These are phyloP conservation scores for Harpalus rubripes DNA, from an alignment of 2,888 invertebrate species.

Conservation along the genomic window DNA sequence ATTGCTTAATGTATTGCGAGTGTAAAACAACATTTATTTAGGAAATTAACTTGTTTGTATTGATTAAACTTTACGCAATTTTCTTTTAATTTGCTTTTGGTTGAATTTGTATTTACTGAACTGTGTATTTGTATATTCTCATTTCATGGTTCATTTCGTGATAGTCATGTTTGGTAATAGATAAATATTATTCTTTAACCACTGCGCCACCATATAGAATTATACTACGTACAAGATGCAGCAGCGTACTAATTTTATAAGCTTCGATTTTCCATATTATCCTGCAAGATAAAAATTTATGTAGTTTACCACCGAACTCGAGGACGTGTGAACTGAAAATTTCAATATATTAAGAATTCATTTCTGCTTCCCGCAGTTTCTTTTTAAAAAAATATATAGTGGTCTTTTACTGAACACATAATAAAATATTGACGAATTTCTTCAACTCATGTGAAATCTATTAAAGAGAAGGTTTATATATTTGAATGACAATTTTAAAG, in stretches of 20 bases:
- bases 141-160: constrained; percentile 34
- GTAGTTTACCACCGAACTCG: neutral
- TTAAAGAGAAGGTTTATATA: no score
- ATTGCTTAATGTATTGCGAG: neutral
- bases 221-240: constrained; percentile 1
- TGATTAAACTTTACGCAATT: neutral
- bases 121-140: constrained; percentile 16
- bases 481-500: no score
- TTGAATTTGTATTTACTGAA: constrained; percentile 19
- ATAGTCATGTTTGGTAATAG: constrained; percentile 1
- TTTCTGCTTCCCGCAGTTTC: neutral
- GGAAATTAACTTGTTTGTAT: constrained; percentile 15
- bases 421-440: no score
- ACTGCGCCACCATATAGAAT: constrained; percentile 9
- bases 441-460: no score
- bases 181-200: constrained; percentile 30
- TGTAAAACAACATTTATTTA: neutral
- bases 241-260: neutral
- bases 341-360: constrained; percentile 4
- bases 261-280: neutral
- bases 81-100: constrained; percentile 28
- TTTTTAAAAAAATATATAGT: neutral
- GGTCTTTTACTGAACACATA: neutral
- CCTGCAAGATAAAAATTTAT: neutral
- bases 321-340: constrained; percentile 1